Conservation (phyloP, 2,797 vertebrate genomes). For the Garrulus glandarius region DNA sequence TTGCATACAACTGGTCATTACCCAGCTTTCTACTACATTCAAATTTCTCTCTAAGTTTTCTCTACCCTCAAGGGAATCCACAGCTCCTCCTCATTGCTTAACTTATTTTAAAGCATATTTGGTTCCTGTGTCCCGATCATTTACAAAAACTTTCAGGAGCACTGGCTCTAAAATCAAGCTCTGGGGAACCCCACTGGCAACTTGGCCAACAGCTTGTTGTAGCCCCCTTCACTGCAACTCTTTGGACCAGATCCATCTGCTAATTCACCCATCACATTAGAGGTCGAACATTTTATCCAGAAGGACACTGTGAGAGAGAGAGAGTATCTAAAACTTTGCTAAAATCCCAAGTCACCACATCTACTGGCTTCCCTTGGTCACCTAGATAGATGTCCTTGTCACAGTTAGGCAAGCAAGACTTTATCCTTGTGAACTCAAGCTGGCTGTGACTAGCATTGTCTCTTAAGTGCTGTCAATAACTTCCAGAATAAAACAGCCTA, state of each 20-base stretch:
- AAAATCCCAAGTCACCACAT: background rate
- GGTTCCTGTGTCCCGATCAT: background rate
- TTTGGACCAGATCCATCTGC: background rate
- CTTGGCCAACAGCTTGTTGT: background rate
- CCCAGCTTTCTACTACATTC: background rate
- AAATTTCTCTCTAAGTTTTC: background rate
- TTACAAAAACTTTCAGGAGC: background rate
- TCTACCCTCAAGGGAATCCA: background rate
- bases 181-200: background rate
- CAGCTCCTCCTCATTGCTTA: background rate
- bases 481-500: background rate
- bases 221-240: background rate
- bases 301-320: background rate
- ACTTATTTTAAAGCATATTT: background rate
- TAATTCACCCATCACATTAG: accelerated
- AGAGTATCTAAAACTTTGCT: background rate
- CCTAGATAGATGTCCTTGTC: background rate
- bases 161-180: background rate
- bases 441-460: background rate
- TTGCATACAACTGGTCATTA: background rate
- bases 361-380: background rate
- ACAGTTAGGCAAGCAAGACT: background rate
- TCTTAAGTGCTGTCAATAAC: background rate
- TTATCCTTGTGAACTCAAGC: accelerated
- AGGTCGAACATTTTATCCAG: background rate